phyloP scores from a whole-genome alignment of 2,113 vertebrate species.

The Syngnathoides biaculeatus region DNA sequence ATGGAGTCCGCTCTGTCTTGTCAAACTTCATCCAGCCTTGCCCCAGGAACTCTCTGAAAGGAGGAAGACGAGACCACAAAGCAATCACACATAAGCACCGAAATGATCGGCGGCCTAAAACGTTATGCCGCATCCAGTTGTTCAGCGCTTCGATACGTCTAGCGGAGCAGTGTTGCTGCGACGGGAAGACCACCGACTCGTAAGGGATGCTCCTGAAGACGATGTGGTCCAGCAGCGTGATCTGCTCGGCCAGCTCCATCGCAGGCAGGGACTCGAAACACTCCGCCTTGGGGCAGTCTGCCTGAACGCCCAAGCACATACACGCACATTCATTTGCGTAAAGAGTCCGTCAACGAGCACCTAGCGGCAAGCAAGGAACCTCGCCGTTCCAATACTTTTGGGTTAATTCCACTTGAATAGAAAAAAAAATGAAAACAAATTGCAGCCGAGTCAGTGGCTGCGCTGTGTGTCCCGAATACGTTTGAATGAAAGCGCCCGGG shows the following conservation, averaged over 20 bases:
- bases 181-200: conserved; percentile 79
- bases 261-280: conserved; percentile 91
- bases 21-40: conserved; percentile 98
- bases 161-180: neutral
- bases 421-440: too few relatives aligned
- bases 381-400: too few relatives aligned
- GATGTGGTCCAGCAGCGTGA: conserved; percentile 92
- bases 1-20: conserved; percentile 90
- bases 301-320: conserved; percentile 63
- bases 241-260: conserved; percentile 96
- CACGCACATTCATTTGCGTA: neutral
- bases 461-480: too few relatives aligned
- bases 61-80: conserved; percentile 2
- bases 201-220: conserved; percentile 97
- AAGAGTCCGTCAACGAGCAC: neutral
- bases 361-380: conserved; percentile 3
- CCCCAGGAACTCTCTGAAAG: conserved; percentile 90
- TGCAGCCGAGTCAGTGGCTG: too few relatives aligned
- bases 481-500: too few relatives aligned
- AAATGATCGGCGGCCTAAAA: neutral
- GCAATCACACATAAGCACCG: neutral
- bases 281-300: conserved; percentile 82
- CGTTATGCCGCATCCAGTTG: neutral
- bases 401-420: too few relatives aligned
- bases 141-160: neutral